Base-by-base conservation (phyloP, 2,113 vertebrate species). In the Rhodinocichla rosea region DNA sequence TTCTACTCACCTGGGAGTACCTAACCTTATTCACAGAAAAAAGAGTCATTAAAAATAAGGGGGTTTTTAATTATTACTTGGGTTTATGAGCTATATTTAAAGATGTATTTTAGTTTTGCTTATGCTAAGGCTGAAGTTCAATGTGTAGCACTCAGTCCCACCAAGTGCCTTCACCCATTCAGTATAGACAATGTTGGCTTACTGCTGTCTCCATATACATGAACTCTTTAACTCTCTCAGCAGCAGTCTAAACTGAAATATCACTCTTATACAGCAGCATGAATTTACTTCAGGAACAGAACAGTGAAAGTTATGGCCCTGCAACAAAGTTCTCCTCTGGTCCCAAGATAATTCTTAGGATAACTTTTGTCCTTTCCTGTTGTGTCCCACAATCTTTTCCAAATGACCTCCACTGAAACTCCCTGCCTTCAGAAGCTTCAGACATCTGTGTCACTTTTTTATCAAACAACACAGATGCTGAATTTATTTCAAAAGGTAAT, bases 401-500 rank as follows among this genome's bases (percentile, higher is more conserved):
- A 63, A 87, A 88, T 59, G 50, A 65, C 76, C 45, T 83, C 24
- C 27, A 13, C 10, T 30, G 42, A n/a, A 45, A n/a, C 13, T 65
- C 7, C 3, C 14, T 2, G 2, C n/a, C 28, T 90, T 95, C 73
- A 84, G 91, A 94, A 91, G 40, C 12, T 65, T 90, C 75, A 79
- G 83, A 76, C 33, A 75, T 44, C 35, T 75, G 42, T 75, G 33
- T 59, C 47, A 52, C 15, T 56, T 50, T 95, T 77, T 92, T 81
- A 63, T 92, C n/a, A 60, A 90, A 80, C 62, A 60, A 20, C 68
- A 90, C 59, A 91, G 87, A 60, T 87, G 60, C 63, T 92, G 79
- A 92, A 59, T 81, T 83, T 69, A 56, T 95, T 92, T 87, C 82
- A 84, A 84, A 93, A 91, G 59, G 80, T 83, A 76, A 57, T 81